Evolutionary conservation across 2,888 invertebrate genomes (phyloP).

Genomic region (Coecobrya sp.): DNA sequence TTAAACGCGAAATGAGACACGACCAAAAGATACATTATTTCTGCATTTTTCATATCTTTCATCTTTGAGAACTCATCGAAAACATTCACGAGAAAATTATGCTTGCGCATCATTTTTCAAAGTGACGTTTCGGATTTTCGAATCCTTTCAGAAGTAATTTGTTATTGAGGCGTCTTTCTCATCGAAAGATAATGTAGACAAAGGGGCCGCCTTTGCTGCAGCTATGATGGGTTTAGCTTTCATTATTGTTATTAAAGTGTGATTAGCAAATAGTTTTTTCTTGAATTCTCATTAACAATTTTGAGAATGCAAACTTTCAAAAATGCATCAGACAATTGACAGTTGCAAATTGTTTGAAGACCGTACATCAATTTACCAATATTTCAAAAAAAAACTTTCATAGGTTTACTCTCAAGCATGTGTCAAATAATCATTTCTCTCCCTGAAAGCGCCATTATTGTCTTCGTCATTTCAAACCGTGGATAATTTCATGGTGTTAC

Average conservation of each 20-base stretch:
- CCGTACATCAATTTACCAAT: constrained; percentile 41
- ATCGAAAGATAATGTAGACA: constrained; percentile 83
- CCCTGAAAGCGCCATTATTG: not conserved
- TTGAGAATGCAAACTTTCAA: not conserved
- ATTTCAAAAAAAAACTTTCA: constrained; percentile 18
- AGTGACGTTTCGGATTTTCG: constrained; percentile 84
- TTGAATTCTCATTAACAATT: constrained; percentile 44
- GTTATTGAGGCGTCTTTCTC: constrained; percentile 85
- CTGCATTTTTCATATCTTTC: constrained; percentile 50
- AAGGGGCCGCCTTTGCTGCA: constrained; percentile 54
- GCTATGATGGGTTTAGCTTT: constrained; percentile 31
- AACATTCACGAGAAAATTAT: constrained; percentile 41
- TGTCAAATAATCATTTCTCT: not conserved
- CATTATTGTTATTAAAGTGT: constrained; percentile 57
- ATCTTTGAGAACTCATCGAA: constrained; percentile 61
- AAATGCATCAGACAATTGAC: constrained; percentile 47
- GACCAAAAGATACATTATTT: constrained; percentile 42
- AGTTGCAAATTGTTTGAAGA: constrained; percentile 61
- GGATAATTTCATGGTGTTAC: constrained; percentile 23
- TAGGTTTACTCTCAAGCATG: not conserved
- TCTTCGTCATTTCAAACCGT: not conserved
- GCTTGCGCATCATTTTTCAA: constrained; percentile 85
- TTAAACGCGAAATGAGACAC: constrained; percentile 69
- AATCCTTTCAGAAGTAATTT: constrained; percentile 85
- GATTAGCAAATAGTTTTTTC: constrained; percentile 47